Evolutionary conservation across 2,113 vertebrate species (phyloP).

Genomic region (Laterallus jamaicensis): DNA sequence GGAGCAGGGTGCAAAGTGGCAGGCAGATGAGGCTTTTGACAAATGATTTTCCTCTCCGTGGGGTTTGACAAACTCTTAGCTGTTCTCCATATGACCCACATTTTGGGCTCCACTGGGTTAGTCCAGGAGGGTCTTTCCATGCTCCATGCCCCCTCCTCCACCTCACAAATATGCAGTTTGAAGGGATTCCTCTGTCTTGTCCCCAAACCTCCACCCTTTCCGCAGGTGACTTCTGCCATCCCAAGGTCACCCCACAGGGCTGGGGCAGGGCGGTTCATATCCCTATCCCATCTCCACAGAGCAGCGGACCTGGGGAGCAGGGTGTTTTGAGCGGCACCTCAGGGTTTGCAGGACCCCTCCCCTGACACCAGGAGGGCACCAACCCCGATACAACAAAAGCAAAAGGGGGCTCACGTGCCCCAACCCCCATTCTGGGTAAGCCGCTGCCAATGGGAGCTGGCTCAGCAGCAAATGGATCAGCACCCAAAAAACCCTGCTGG

Average conservation of each 20-base stretch:
- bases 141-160: too few species aligned
- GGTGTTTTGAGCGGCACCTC: neutral
- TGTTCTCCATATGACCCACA: neutral
- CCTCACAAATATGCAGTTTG: neutral
- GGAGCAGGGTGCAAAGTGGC: rapidly evolving
- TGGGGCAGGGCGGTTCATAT: neutral
- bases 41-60: neutral
- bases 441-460: rapidly evolving
- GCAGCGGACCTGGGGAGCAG: neutral
- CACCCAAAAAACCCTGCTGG: neutral
- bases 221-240: neutral
- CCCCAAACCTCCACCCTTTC: neutral
- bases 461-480: neutral
- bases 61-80: neutral
- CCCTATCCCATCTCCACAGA: neutral
- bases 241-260: rapidly evolving
- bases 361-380: rapidly evolving
- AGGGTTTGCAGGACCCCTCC: neutral
- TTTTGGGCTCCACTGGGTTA: neutral
- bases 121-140: neutral
- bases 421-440: rapidly evolving
- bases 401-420: rapidly evolving
- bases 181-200: neutral
- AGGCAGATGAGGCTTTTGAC: too few species aligned
- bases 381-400: neutral